Evolutionary conservation across 2,113 vertebrate genomes (phyloP).

Genomic region (Opisthocomus hoazin): DNA sequence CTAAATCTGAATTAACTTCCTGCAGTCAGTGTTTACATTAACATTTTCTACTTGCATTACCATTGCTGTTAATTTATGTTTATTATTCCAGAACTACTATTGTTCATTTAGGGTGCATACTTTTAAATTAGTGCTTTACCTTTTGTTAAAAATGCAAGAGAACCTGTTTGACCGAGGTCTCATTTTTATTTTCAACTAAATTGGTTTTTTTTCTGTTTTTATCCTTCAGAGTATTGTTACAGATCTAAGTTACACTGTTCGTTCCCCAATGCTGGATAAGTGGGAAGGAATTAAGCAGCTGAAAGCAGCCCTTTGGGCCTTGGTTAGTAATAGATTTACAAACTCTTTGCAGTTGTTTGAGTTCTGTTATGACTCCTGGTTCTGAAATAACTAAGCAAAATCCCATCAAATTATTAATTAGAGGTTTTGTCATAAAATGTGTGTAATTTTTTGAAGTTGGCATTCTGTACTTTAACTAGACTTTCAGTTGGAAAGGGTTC

Average conservation of each 20-base stretch:
- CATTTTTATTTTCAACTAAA: neutral
- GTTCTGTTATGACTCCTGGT: neutral
- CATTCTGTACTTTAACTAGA: neutral
- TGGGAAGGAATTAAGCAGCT: slow-evolving; percentile 98
- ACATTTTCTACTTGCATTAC: neutral
- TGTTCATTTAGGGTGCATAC: neutral
- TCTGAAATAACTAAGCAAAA: neutral
- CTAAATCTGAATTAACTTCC: neutral
- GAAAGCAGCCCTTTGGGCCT: slow-evolving; percentile 96
- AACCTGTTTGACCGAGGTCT: neutral
- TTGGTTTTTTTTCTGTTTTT: neutral
- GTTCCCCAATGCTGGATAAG: slow-evolving; percentile 93
- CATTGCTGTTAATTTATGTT: neutral
- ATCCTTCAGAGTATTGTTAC: slow-evolving; percentile 86
- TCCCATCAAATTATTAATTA: neutral
- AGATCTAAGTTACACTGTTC: slow-evolving; percentile 93
- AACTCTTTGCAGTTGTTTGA: neutral
- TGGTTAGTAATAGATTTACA: slow-evolving; percentile 78
- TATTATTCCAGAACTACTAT: neutral
- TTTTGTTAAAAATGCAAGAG: neutral
- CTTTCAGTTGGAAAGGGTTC: neutral
- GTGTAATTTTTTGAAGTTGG: neutral
- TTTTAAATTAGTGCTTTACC: neutral
- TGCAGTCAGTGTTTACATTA: neutral
- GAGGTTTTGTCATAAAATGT: neutral